Evolutionary conservation across 2,113 vertebrate species (phyloP).

Genomic region (Aegithalos caudatus): DNA sequence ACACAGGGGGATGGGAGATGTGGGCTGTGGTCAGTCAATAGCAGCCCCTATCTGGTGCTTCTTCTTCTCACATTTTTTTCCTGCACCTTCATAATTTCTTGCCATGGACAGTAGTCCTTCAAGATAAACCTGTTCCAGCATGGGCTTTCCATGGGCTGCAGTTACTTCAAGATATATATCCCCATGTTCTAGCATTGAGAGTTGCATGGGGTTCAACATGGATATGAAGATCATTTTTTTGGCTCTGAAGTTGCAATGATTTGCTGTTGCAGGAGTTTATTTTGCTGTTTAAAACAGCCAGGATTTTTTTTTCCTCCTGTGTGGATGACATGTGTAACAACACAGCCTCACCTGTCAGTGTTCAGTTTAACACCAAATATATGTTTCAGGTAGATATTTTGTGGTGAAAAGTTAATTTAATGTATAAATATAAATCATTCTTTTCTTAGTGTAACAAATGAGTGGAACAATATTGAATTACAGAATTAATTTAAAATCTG

Average conservation of each 20-base stretch:
- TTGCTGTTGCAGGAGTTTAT: accelerated
- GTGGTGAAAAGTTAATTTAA: background rate
- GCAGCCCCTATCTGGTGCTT: background rate
- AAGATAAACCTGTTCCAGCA: background rate
- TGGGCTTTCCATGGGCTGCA: background rate
- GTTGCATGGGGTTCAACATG: background rate
- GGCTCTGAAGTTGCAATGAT: background rate
- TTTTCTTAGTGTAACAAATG: background rate
- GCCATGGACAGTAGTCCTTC: background rate
- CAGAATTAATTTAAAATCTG: background rate
- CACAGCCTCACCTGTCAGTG: background rate
- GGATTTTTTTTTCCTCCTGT: background rate
- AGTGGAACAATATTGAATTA: background rate
- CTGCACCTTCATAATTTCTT: background rate
- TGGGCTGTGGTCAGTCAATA: accelerated
- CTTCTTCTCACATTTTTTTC: background rate
- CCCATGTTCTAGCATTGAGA: background rate
- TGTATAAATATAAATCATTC: accelerated
- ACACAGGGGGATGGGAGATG: accelerated
- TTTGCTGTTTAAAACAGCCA: background rate
- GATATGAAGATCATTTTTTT: background rate
- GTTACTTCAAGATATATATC: background rate
- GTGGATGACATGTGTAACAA: background rate
- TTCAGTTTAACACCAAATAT: background rate
- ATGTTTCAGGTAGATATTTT: background rate